Conservation (phyloP, 53 echinoderm and acorn worm species). For the Paracentrotus lividus region DNA sequence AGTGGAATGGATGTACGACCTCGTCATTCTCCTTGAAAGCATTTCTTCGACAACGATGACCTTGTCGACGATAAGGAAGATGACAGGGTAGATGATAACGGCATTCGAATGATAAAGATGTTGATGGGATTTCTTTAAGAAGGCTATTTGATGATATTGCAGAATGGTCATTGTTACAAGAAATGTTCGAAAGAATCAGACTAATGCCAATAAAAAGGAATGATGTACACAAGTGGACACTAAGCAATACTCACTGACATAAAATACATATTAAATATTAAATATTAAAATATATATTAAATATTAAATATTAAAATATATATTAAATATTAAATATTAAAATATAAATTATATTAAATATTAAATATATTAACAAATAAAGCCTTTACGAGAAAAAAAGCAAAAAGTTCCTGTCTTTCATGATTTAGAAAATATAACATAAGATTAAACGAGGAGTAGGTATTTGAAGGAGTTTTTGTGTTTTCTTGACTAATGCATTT, state of each 20-base stretch:
- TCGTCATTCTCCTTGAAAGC: not conserved
- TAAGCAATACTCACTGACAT: too few relatives aligned
- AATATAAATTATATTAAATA: too few relatives aligned
- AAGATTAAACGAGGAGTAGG: not conserved
- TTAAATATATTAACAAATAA: too few relatives aligned
- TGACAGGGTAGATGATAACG: not conserved
- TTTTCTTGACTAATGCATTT: not conserved
- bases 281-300: too few relatives aligned
- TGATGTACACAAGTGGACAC: too few relatives aligned
- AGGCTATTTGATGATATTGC: too few relatives aligned
- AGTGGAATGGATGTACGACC: slow-evolving; percentile 19
- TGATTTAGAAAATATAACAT: not conserved
- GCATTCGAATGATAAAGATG: not conserved
- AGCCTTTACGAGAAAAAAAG: too few relatives aligned
- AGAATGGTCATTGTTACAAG: too few relatives aligned
- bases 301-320: too few relatives aligned
- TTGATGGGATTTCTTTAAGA: not conserved
- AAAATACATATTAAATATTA: too few relatives aligned
- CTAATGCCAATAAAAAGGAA: not conserved
- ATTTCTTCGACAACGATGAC: not conserved
- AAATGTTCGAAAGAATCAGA: not conserved
- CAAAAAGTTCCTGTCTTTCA: not conserved
- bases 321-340: too few relatives aligned
- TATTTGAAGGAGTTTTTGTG: not conserved
- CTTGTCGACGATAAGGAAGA: slow-evolving; percentile 2